Conservation (phyloP, 2,888 invertebrate genomes). For the Erpobdella octoculata region DNA sequence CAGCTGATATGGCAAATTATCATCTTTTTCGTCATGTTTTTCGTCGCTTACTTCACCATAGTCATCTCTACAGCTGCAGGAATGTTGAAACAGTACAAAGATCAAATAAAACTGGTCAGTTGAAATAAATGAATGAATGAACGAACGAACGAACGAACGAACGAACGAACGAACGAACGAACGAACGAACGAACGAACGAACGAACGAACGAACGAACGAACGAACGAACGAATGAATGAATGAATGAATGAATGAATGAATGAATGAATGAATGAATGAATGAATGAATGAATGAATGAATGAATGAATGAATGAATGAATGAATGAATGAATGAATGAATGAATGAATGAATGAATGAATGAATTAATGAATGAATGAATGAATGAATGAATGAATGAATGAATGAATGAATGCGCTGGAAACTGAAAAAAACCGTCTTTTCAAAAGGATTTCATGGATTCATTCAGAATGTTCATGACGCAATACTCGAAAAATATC, state of each 20-base stretch:
- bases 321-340: no score
- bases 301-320: no score
- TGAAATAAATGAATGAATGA: no score
- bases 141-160: no score
- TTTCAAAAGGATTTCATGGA: neutral
- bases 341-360: neutral
- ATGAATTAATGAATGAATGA: neutral
- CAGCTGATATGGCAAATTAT: conserved; percentile 4
- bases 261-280: no score
- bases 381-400: neutral
- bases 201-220: no score
- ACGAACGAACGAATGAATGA: no score
- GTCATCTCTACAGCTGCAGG: neutral
- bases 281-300: no score
- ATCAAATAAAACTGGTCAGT: no score
- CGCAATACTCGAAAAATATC: neutral
- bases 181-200: no score
- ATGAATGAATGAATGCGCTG: conserved; percentile 1
- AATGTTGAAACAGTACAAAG: neutral
- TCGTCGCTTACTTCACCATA: neutral
- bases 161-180: no score
- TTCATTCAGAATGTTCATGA: neutral
- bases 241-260: no score
- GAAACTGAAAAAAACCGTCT: neutral
- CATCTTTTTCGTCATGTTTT: neutral